Evolutionary conservation across 2,113 vertebrate genomes (phyloP).

Genomic region (Phaethornis superciliosus): DNA sequence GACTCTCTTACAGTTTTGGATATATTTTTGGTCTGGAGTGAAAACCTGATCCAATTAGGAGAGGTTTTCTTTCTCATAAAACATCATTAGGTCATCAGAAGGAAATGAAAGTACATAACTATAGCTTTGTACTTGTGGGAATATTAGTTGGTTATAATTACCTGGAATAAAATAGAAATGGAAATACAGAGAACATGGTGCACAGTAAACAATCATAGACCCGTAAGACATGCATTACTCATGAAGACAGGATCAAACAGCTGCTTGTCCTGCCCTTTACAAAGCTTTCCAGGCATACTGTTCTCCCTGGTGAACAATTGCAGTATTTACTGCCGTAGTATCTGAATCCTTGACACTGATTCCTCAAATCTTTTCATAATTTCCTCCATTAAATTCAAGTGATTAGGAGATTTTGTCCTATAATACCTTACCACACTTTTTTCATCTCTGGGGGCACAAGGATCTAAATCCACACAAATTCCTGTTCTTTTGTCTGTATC

Average conservation of each 20-base stretch:
- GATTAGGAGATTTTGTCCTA: background rate
- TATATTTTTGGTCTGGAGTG: background rate
- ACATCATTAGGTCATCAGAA: background rate
- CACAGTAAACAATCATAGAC: background rate
- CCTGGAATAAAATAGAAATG: conserved; percentile 17
- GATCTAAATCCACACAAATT: background rate
- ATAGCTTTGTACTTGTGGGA: conserved; percentile 37
- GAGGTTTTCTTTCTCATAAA: conserved; percentile 7
- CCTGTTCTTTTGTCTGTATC: background rate
- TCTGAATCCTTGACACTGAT: background rate
- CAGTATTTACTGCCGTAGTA: background rate
- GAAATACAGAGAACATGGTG: background rate
- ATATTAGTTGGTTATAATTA: background rate
- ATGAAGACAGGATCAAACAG: background rate
- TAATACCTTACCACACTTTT: background rate
- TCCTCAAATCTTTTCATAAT: background rate
- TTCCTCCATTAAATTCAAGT: background rate
- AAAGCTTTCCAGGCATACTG: background rate
- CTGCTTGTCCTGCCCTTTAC: conserved; percentile 23
- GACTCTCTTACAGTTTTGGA: background rate
- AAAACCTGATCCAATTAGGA: background rate
- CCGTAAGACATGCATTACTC: background rate
- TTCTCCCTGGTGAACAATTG: background rate
- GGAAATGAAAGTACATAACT: background rate
- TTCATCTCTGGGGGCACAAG: background rate